A percentile compares a stretch with the other conserved stretches of the same genome.
Evolutionary conservation across 2,888 invertebrate species (phyloP).

Genomic region (Meloe dianella): DNA sequence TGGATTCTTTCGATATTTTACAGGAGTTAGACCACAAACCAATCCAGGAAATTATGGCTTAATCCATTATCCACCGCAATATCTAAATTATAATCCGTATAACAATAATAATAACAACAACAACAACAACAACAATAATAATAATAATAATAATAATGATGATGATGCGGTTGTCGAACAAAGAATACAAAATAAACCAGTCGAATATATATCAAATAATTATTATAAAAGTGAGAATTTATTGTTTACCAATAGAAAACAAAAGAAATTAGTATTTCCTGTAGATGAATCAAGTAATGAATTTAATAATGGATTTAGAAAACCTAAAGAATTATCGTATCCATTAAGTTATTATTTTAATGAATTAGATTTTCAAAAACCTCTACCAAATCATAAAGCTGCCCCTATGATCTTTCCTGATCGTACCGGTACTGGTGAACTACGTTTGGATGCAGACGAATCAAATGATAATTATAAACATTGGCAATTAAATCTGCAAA

Average conservation of each 20-base stretch:
- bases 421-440: conserved; percentile 62
- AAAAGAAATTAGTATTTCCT: conserved; percentile 39
- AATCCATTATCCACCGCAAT: conserved; percentile 18
- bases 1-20: conserved; percentile 83
- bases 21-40: conserved; percentile 59
- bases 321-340: conserved; percentile 39
- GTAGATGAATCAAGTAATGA: conserved; percentile 17
- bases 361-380: conserved; percentile 48
- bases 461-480: conserved; percentile 35
- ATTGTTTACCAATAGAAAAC: conserved; percentile 19
- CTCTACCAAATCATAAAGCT: conserved; percentile 48
- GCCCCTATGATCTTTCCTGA: conserved; percentile 62
- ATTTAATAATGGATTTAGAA: conserved; percentile 27
- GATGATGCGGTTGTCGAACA: conserved; percentile 24
- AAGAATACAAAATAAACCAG: conserved; percentile 30
- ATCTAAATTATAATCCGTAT: conserved; percentile 12
- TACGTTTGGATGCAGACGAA: conserved; percentile 58
- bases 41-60: conserved; percentile 37
- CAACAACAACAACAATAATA: conserved; percentile 1
- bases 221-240: conserved; percentile 16
- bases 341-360: conserved; percentile 26
- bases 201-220: conserved; percentile 22
- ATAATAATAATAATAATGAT: conserved; percentile 9
- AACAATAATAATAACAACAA: not conserved
- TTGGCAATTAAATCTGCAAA: conserved; percentile 23